Evolutionary conservation across 2,888 invertebrate species (phyloP), one percentile per base, ranked within the genome.

Genomic region (Pemphredon lugubris): DNA sequence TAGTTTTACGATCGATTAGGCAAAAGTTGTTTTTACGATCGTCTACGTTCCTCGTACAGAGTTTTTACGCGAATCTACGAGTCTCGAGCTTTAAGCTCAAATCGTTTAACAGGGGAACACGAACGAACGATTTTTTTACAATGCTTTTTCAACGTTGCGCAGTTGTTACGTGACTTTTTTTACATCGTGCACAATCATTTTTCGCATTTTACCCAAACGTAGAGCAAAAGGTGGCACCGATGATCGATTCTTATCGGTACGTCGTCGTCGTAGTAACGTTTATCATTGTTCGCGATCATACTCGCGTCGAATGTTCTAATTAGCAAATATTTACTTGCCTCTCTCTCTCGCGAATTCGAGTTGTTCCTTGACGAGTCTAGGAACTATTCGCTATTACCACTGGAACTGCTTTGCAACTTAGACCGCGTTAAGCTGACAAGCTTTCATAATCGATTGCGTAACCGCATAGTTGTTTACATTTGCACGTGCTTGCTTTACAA

Each of bases 371-470:
- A 39, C 32, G 42, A 14, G n/a, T 18, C 23, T 40, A 20, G 21
- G 3, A 44, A 39, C 21, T 42, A 47, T 21, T 39, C 32, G 18
- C 21, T 39, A 23, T 66, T 37, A 45, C 45, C 45, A 11, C 7
- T 23, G 53, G 13, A 23, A 61, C 23, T 48, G 54, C 47, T 67
- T 68, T 51, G 63, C 39, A 57, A 63, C 63, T 48, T 55, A 63
- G 61, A 57, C 16, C 44, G 55, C 30, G 55, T 45, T 55, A 57
- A 63, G 16, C 63, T 45, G 63, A 63, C 67, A 68, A 50, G 67
- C 67, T 63, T 63, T 68, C 55, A 47, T 47, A 32, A 47, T 47
- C 47, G 47, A 47, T 30, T 47, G 32, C 16, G 30, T 30, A 47
- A 32, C 47, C 30, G 16, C 32, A 9, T 2, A 3, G 47, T 18